Evolutionary conservation across 2,797 vertebrate species (phyloP), one percentile per base, ranked within the genome.

Genomic region (Chiloscyllium punctatum): DNA sequence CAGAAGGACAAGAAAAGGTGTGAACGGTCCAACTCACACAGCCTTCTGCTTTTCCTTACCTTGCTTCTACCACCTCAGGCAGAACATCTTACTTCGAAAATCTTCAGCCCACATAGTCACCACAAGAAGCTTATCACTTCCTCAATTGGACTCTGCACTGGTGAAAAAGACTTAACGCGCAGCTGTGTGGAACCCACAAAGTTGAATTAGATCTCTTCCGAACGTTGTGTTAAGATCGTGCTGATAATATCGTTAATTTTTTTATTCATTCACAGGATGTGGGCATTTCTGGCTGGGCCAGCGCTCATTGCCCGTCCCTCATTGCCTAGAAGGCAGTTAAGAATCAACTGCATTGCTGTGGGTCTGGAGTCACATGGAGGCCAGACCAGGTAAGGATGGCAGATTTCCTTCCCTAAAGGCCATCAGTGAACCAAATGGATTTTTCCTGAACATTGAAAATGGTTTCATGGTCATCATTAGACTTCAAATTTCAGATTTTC

Each of bases 81-180:
- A 74, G 94, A 11, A 57, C 42, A 57, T 37, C 9, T 53, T n/a
- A 77, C 7, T 77, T 57, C 72, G 53, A 48, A 95, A 74, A 48
- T 16, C 16, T 53, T 74, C 94, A 95, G 51, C 94, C 71, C 94
- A 95, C 94, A 95, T n/a, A 95, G 3, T 48, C 27, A 77, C 94
- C 71, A 13, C 94, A 77, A 95, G 8, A 53, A n/a, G 2, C 48
- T 95, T 95, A 95, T 95, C 94, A 95, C 33, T 74, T 77, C 94
- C 94, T 74, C 48, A 51, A 95, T 95, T 71, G 77, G 71, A 30
- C 27, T n/a, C 71, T n/a, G 71, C 94, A 77, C 1, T 74, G 33
- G 4, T 95, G 62, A 68, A 92, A 37, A n/a, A 92, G 25, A 2
- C 62, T 68, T 92, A 69, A 69, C 23, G 66, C 25, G 71, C 94